A percentile compares a stretch with the other conserved stretches of the same genome.
These are phyloP conservation scores for Luehdorfia chinensis DNA, from an alignment of 1,140 invertebrate genomes.

Conservation along the genomic window DNA sequence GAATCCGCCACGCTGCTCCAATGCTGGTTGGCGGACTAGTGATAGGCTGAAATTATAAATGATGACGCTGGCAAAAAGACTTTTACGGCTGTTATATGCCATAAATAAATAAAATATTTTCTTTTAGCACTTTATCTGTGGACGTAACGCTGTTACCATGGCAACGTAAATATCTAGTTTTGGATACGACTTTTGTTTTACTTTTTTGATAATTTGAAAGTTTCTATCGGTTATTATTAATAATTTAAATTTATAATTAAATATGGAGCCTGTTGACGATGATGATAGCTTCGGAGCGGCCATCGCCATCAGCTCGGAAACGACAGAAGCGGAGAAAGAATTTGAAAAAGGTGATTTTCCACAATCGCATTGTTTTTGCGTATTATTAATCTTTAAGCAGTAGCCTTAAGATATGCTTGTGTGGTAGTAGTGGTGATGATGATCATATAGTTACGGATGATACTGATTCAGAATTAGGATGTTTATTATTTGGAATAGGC, in stretches of 20 bases:
- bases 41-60: no score
- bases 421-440: no score
- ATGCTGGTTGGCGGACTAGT: no score
- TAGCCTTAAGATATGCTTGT: no score
- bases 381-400: no score
- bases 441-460: no score
- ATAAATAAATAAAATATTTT: no score
- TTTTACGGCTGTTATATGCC: no score
- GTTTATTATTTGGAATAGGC: no score
- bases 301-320: constrained; percentile 49
- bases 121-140: background rate
- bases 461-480: no score
- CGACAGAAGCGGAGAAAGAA: constrained; percentile 61
- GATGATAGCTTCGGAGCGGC: constrained; percentile 48
- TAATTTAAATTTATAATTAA: constrained; percentile 17
- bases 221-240: constrained; percentile 25
- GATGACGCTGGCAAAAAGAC: no score
- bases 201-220: constrained; percentile 26
- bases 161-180: background rate
- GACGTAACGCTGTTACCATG: background rate
- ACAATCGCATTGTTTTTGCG: background rate
- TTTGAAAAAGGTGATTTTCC: constrained; percentile 48
- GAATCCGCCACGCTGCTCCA: no score
- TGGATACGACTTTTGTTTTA: constrained; percentile 32
- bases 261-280: constrained; percentile 46